Conservation (phyloP, 2,797 vertebrate species). For the Megalops cyprinoides region DNA sequence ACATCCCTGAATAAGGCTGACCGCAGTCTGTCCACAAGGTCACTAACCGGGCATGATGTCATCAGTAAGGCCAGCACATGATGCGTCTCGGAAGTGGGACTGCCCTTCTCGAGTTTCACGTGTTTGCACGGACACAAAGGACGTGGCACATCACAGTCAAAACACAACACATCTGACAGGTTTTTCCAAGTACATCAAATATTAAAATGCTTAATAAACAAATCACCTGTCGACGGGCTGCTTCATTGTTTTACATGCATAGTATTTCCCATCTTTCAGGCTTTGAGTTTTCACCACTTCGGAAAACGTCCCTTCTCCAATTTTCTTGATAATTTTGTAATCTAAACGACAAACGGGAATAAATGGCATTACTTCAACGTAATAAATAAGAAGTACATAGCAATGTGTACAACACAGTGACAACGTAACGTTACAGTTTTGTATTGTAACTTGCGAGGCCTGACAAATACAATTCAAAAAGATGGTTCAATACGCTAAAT, state of each 20-base stretch:
- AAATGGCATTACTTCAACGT: neutral
- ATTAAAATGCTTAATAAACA: conserved; percentile 10
- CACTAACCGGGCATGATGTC: conserved; percentile 41
- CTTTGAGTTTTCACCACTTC: conserved; percentile 84
- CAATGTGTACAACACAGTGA: too few species aligned
- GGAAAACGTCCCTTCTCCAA: conserved; percentile 89
- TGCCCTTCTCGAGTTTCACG: conserved; percentile 49
- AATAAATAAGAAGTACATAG: too few species aligned
- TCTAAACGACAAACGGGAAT: conserved; percentile 60
- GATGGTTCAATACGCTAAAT: too few species aligned
- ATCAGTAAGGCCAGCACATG: conserved; percentile 31
- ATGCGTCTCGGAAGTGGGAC: conserved; percentile 35
- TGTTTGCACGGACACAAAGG: conserved; percentile 15
- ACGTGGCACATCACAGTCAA: conserved; percentile 2
- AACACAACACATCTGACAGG: conserved; percentile 10
- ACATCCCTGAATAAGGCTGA: neutral
- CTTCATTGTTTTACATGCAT: conserved; percentile 87
- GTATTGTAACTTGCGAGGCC: too few species aligned
- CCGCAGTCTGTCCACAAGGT: conserved; percentile 44
- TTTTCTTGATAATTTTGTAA: conserved; percentile 83
- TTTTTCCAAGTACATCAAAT: conserved; percentile 9
- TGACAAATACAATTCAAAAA: too few species aligned
- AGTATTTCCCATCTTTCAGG: conserved; percentile 81
- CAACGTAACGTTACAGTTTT: too few species aligned
- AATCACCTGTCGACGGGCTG: conserved; percentile 83